Conservation (phyloP, 2,888 invertebrate genomes). For the Gasteruption jaculator region DNA sequence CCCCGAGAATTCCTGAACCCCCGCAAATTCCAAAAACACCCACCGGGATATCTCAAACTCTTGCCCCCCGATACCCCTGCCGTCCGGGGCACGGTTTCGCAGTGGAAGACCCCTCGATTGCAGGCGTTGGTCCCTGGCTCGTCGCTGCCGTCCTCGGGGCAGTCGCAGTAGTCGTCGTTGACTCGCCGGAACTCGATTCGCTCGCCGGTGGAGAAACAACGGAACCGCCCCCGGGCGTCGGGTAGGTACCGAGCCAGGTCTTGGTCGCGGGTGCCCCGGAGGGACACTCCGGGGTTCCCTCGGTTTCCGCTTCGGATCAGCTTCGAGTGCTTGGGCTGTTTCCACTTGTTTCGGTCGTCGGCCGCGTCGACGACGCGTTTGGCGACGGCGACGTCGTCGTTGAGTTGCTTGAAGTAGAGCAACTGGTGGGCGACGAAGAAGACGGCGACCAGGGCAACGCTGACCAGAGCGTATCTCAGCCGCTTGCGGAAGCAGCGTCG, state of each 20-base stretch:
- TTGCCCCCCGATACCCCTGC: too few species aligned
- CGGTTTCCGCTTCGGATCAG: slow-evolving; percentile 27
- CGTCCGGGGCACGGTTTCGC: slow-evolving; percentile 51
- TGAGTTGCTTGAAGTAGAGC: slow-evolving; percentile 50
- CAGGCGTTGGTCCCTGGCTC: slow-evolving; percentile 89
- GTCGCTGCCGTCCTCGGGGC: slow-evolving; percentile 68
- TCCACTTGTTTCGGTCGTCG: slow-evolving; percentile 26
- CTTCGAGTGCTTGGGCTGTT: slow-evolving; percentile 28
- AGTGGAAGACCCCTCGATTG: slow-evolving; percentile 77
- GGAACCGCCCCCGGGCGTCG: slow-evolving; percentile 50
- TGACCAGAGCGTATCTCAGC: slow-evolving; percentile 49
- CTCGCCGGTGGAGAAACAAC: slow-evolving; percentile 50
- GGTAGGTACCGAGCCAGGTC: slow-evolving; percentile 52
- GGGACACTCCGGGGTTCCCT: slow-evolving; percentile 29
- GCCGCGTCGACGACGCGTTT: slow-evolving; percentile 16
- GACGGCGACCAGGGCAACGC: slow-evolving; percentile 48
- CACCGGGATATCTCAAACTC: too few species aligned
- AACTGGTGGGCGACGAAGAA: slow-evolving; percentile 48
- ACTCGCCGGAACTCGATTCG: slow-evolving; percentile 58
- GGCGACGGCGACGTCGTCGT: slow-evolving; percentile 20
- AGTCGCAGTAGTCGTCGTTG: slow-evolving; percentile 87
- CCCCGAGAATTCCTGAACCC: too few species aligned
- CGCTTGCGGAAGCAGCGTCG: slow-evolving; percentile 35
- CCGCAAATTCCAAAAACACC: too few species aligned
- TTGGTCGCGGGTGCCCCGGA: slow-evolving; percentile 48